Base-by-base conservation (phyloP, 2,113 vertebrate species). In the Sitta europaea region DNA sequence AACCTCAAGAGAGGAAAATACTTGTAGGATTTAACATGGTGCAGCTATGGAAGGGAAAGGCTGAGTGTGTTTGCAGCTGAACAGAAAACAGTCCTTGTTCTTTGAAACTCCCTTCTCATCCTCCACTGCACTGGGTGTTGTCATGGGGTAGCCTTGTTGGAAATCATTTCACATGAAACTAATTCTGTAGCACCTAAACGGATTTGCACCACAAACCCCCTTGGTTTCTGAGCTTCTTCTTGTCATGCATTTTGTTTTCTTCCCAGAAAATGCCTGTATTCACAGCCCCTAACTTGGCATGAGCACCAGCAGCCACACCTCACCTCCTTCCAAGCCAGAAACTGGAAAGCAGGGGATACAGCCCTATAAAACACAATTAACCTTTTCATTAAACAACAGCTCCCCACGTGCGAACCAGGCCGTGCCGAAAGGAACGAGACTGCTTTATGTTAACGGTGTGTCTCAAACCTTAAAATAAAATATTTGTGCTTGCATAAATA, bases 401-500 rank as follows among this genome's bases (percentile, higher is more conserved):
- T 80, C 92, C 74, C 81, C 43, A 7, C 86, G 93, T 18, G 90
- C 94, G 95, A 92, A 88, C 76, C 93, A 63, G 88, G 50, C 93
- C 0, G 1, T 35, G 84, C 63, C 42, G 89, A 95, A 94, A 96
- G 91, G 88, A 96, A 94, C 33, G 92, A 85, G 86, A 54, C 97
- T 98, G 97, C 83, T 98, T 96, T 97, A 93, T 97, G 96, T 97
- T 97, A 97, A 90, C 83, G 4, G 82, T 50, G 2, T 28, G 90
- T 91, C 96, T 95, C 94, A 77, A 93, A 84, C 86, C 79, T 96
- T 97, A 83, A 97, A 94, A 97, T 97, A 96, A 97, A 98, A 97
- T 97, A 97, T 98, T 97, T 98, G 97, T 90, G 88, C 97, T 97
- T 88, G 84, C 95, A 95, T 96, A 97, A 97, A 97, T 97, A 97